Evolutionary conservation across 2,888 invertebrate genomes (phyloP).

Genomic region (Siphonodentalium dalli): DNA sequence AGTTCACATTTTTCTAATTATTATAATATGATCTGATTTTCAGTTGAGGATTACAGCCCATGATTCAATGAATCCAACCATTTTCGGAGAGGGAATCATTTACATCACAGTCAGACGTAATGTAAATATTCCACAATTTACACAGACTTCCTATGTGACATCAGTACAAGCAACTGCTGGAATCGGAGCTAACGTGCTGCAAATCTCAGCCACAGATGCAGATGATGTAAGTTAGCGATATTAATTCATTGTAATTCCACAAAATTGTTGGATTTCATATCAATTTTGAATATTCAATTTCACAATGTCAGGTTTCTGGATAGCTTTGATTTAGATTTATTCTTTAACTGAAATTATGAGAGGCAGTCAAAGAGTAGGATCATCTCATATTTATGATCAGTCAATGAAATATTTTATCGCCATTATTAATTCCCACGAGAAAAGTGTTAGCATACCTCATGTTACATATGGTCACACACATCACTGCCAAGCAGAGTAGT

Average conservation of each 20-base stretch:
- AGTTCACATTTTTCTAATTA: neutral
- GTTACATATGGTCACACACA: no score
- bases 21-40: constrained; percentile 2
- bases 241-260: neutral
- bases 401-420: no score
- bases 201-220: constrained; percentile 67
- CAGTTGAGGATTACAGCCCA: constrained; percentile 39
- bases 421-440: no score
- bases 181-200: constrained; percentile 72
- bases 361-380: no score
- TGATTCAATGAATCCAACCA: constrained; percentile 33
- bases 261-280: no score
- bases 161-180: constrained; percentile 35
- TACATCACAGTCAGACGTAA: constrained; percentile 42
- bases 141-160: constrained; percentile 33
- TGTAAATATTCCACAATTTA: constrained; percentile 41
- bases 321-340: no score
- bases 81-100: constrained; percentile 32
- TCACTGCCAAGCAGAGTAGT: no score
- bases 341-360: no score
- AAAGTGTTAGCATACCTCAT: no score
- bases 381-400: no score
- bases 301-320: no score
- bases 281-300: no score
- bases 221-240: constrained; percentile 35